Evolutionary conservation across 2,797 vertebrate genomes (phyloP).

Genomic region (Acanthornis magna): DNA sequence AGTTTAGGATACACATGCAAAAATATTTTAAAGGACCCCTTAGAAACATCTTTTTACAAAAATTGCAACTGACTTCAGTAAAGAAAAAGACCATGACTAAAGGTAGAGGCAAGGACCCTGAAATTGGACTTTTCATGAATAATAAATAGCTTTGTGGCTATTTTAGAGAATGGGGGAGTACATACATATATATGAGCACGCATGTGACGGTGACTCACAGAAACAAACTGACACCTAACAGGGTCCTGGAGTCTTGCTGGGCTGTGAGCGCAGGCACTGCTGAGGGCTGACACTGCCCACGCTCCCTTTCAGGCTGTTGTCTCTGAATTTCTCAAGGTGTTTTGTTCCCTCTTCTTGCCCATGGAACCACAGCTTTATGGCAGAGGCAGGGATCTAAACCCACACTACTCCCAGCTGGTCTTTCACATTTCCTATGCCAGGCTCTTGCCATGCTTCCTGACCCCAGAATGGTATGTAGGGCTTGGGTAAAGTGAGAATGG

Average conservation of each 20-base stretch:
- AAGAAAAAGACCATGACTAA: not conserved
- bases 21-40: not conserved
- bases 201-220: not conserved
- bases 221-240: not conserved
- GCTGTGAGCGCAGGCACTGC: not conserved
- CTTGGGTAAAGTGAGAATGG: not conserved
- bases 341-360: not conserved
- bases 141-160: not conserved
- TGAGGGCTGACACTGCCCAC: not conserved
- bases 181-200: not conserved
- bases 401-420: fast-evolving
- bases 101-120: not conserved
- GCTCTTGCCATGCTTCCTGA: not conserved
- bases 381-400: not conserved
- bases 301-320: not conserved
- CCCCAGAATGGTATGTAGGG: too few species aligned
- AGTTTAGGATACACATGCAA: not conserved
- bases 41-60: not conserved
- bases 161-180: not conserved
- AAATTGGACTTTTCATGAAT: not conserved
- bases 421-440: not conserved
- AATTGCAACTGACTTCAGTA: not conserved
- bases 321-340: not conserved
- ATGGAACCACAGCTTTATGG: not conserved
- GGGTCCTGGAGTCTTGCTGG: too few species aligned